Evolutionary conservation across 2,113 vertebrate genomes (phyloP).

Genomic region (Shinisaurus crocodilurus): DNA sequence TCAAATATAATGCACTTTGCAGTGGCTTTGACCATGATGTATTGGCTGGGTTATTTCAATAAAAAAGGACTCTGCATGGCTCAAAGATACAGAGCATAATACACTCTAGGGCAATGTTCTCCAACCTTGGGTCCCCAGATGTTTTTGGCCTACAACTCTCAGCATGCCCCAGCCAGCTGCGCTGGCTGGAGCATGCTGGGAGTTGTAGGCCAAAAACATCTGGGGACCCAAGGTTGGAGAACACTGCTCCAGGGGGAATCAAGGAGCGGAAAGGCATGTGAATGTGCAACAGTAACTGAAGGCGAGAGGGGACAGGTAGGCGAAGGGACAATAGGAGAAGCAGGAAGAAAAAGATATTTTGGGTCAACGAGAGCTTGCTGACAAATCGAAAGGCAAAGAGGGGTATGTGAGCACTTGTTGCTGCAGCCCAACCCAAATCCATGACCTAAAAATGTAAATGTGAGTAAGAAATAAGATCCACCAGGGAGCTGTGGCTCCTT

Average conservation of each 20-base stretch:
- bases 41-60: not conserved
- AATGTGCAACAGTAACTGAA: not conserved
- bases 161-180: too few relatives aligned
- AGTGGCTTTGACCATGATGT: not conserved
- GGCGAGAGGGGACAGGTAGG: not conserved
- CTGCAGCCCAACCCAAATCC: not conserved
- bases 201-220: too few relatives aligned
- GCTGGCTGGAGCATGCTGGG: too few relatives aligned
- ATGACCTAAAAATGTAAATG: not conserved
- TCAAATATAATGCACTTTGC: not conserved
- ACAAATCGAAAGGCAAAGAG: not conserved
- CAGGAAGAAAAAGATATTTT: not conserved
- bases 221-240: too few relatives aligned
- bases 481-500: not conserved
- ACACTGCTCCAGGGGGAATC: not conserved
- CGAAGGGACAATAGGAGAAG: not conserved
- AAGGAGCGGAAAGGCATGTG: not conserved
- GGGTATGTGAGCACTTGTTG: not conserved
- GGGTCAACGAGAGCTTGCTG: not conserved
- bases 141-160: too few relatives aligned
- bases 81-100: not conserved
- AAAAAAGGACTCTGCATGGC: not conserved
- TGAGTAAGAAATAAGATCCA: not conserved
- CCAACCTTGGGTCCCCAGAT: too few relatives aligned
- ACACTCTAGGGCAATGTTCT: not conserved